Evolutionary conservation across 35 echinoderm and acorn worm species (phyloP).

Genomic region (Strongylocentrotus purpuratus): DNA sequence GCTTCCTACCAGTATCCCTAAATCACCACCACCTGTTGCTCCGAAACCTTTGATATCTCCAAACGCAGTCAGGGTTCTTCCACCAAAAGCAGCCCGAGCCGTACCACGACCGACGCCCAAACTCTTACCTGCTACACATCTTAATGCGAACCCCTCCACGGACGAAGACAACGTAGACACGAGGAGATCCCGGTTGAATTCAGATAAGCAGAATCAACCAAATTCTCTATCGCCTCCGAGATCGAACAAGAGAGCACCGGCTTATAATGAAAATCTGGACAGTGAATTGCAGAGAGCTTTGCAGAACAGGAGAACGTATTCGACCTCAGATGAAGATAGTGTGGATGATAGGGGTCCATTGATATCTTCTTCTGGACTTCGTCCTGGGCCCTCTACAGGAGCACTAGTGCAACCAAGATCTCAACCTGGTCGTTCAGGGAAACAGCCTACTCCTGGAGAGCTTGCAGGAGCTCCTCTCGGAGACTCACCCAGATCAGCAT

Average conservation of each 20-base stretch:
- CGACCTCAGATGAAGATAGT: background rate
- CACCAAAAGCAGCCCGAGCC: background rate
- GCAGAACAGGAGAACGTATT: background rate
- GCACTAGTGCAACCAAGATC: background rate
- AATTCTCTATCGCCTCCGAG: too few species aligned
- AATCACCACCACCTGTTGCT: constrained; percentile 19
- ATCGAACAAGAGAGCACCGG: background rate
- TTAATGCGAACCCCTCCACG: background rate
- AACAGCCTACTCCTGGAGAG: background rate
- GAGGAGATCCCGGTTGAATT: background rate
- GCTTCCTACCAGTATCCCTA: background rate
- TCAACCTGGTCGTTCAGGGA: background rate
- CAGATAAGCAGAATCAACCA: background rate
- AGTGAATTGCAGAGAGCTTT: constrained; percentile 1
- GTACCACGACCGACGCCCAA: constrained; percentile 3
- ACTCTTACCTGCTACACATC: background rate
- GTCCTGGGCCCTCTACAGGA: background rate
- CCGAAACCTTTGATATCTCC: background rate
- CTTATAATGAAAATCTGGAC: background rate
- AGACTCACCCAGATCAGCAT: constrained; percentile 8
- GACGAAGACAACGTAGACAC: constrained; percentile 6
- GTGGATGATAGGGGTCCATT: background rate
- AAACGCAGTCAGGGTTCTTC: background rate
- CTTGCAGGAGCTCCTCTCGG: background rate
- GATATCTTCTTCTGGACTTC: constrained; percentile 20